These are phyloP conservation scores for Alectura lathami DNA, from an alignment of 2,113 vertebrate genomes.

Conservation along the genomic window DNA sequence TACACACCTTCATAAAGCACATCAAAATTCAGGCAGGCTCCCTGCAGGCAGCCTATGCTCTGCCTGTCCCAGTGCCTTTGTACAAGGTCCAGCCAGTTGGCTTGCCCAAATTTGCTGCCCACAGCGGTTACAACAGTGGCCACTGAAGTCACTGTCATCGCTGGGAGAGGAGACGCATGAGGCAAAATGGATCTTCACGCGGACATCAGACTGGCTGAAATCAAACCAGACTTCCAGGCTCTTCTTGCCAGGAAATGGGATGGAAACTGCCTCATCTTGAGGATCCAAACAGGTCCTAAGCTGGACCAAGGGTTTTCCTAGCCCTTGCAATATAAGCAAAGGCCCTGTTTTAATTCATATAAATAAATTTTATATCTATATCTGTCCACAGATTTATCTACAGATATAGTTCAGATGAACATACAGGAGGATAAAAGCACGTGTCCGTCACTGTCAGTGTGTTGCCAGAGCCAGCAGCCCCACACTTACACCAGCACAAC, in stretches of 20 bases:
- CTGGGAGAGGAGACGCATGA: not conserved
- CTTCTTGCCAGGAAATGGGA: not conserved
- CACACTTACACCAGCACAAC: not conserved
- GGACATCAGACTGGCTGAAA: not conserved
- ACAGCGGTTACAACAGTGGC: not conserved
- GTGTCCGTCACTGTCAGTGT: not conserved
- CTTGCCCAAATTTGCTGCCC: not conserved
- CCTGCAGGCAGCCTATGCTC: not conserved
- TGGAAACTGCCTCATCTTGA: not conserved
- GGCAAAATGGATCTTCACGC: not conserved
- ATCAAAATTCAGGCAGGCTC: slow-evolving; percentile 57
- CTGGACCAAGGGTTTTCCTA: not conserved
- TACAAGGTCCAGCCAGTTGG: not conserved
- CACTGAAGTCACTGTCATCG: not conserved
- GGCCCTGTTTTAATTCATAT: not conserved
- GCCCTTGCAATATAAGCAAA: not conserved
- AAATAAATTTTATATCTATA: not conserved
- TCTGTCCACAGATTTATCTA: not conserved
- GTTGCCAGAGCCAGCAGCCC: not conserved
- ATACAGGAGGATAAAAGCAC: not conserved
- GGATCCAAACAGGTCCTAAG: not conserved
- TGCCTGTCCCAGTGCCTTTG: not conserved
- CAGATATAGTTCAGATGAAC: not conserved
- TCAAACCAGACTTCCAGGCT: not conserved
- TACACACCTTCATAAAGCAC: slow-evolving; percentile 55